Evolutionary conservation across 1,140 invertebrate genomes (phyloP).

Genomic region (Akabosia matsudoensis): DNA sequence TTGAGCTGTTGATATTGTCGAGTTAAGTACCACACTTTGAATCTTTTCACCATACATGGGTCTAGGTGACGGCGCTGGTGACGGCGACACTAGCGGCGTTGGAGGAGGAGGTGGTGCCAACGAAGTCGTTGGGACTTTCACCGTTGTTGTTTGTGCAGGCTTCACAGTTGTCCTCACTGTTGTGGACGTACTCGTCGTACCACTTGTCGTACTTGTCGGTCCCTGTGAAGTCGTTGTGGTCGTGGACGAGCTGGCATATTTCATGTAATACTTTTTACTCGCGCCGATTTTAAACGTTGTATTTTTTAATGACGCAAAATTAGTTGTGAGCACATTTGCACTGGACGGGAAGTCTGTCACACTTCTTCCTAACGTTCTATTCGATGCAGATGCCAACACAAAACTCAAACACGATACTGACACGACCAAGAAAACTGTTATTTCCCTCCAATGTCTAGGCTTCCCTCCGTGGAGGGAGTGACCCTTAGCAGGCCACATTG

Average conservation of each 20-base stretch:
- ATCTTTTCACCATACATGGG: too few species aligned
- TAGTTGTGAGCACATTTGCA: not conserved
- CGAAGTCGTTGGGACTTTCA: not conserved
- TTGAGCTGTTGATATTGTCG: not conserved
- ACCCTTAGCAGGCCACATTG: too few species aligned
- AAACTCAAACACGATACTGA: too few species aligned
- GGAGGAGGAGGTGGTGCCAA: not conserved
- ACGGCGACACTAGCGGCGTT: not conserved
- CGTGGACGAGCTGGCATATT: not conserved
- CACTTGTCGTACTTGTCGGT: too few species aligned
- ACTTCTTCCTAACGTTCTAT: too few species aligned
- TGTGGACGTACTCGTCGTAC: not conserved
- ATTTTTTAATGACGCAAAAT: slow-evolving; percentile 14
- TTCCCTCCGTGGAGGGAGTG: too few species aligned
- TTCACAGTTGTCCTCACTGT: not conserved
- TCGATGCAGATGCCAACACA: too few species aligned
- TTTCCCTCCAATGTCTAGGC: too few species aligned
- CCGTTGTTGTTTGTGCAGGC: not conserved
- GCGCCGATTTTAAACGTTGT: not conserved
- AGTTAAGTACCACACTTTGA: too few species aligned
- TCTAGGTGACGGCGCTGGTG: not conserved
- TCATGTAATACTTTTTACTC: not conserved
- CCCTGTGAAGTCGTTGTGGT: not conserved
- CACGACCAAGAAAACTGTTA: too few species aligned
- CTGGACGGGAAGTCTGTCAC: not conserved